Conservation (phyloP, 2,888 invertebrate genomes). For the Drosophila maculinotata region DNA sequence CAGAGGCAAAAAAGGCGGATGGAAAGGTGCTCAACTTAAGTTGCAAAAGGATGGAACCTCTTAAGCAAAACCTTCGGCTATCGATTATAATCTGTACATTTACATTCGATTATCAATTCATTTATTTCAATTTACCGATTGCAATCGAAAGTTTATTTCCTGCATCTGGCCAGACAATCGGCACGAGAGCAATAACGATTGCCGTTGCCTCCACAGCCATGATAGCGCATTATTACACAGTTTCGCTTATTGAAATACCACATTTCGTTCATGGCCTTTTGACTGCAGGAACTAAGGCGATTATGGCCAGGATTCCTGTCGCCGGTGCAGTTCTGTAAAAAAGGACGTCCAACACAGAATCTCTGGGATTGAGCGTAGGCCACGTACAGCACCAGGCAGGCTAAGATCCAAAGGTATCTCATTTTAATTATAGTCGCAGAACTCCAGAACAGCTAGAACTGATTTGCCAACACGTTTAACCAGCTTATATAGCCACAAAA, state of each 20-base stretch:
- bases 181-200: slow-evolving; percentile 13
- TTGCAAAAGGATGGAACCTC: background rate
- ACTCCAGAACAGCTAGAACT: background rate
- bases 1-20: background rate
- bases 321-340: background rate
- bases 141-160: background rate
- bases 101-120: background rate
- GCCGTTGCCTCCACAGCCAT: slow-evolving; percentile 12
- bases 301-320: background rate
- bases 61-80: too few species aligned
- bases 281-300: background rate
- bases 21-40: too few species aligned
- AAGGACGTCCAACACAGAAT: background rate
- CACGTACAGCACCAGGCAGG: background rate
- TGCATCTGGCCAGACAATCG: slow-evolving; percentile 1
- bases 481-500: background rate
- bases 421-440: background rate
- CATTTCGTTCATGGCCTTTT: slow-evolving; percentile 1
- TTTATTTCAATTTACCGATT: too few species aligned
- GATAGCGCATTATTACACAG: slow-evolving; percentile 1
- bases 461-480: background rate
- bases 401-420: background rate
- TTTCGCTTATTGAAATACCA: slow-evolving; percentile 10
- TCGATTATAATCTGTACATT: background rate
- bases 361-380: background rate